Conservation (phyloP, 2,113 vertebrate genomes). For the Megaptera novaeangliae region DNA sequence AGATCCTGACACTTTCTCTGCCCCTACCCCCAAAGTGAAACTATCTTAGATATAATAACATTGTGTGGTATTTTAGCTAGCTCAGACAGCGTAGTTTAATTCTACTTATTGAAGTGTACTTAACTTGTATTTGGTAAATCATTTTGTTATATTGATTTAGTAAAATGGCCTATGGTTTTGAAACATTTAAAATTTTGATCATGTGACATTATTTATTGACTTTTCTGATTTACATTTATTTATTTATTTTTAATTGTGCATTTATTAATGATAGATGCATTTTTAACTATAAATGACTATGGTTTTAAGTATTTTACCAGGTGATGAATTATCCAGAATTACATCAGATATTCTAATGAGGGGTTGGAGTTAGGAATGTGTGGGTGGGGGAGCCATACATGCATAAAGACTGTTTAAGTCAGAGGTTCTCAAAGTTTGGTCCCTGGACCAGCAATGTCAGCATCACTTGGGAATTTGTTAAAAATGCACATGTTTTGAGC, state of each 20-base stretch:
- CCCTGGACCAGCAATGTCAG: neutral
- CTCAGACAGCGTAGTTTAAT: neutral
- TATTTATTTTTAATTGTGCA: neutral
- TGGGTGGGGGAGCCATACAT: neutral
- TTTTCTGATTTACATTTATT: neutral
- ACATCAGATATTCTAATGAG: neutral
- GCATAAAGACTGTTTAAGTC: neutral
- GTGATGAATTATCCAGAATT: neutral
- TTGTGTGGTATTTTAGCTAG: neutral
- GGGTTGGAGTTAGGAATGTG: neutral
- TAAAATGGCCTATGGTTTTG: neutral
- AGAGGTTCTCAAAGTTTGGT: neutral
- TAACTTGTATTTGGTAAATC: neutral
- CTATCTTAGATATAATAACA: neutral
- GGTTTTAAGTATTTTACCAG: neutral
- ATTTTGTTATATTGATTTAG: neutral
- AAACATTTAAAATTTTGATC: neutral
- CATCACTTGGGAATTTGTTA: neutral
- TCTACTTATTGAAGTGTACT: neutral
- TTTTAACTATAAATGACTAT: neutral
- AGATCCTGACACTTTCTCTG: neutral
- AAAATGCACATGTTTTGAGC: neutral
- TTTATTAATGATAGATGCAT: neutral
- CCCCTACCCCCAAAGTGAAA: neutral
- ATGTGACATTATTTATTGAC: neutral